Evolutionary conservation across 1,140 invertebrate species (phyloP).

Genomic region (Chrysoperla carnea): DNA sequence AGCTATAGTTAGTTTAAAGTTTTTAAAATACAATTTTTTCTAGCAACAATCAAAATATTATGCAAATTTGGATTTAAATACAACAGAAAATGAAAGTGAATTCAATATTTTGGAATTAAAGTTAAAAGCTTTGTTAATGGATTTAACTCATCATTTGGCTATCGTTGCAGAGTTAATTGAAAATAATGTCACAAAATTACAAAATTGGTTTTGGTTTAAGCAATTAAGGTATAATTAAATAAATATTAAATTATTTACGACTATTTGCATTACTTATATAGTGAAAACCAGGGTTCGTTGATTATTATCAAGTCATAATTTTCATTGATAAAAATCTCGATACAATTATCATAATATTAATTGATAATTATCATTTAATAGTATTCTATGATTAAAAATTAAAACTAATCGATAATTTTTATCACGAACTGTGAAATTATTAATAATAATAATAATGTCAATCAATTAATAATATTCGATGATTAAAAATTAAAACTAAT

Average conservation of each 20-base stretch:
- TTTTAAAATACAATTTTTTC: too few species aligned
- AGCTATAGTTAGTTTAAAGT: too few species aligned
- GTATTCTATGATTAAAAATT: too few species aligned
- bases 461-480: too few species aligned
- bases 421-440: too few species aligned
- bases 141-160: conserved; percentile 79
- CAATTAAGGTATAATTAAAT: conserved; percentile 56
- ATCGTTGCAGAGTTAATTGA: conserved; percentile 63
- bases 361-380: too few species aligned
- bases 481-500: too few species aligned
- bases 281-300: too few species aligned
- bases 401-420: too few species aligned
- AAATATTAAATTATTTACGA: conserved; percentile 3
- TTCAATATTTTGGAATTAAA: conserved; percentile 39
- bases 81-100: conserved; percentile 10
- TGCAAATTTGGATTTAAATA: conserved; percentile 32
- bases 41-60: conserved; percentile 41
- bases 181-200: conserved; percentile 37
- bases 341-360: too few species aligned
- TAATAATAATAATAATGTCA: too few species aligned
- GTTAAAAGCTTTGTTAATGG: conserved; percentile 64
- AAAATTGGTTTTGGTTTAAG: conserved; percentile 88
- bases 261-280: background rate
- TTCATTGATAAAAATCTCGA: background rate
- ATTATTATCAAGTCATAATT: background rate